A percentile compares a stretch with the other conserved stretches of the same genome.
Conservation (phyloP, 2,888 invertebrate species). For the Cactoblastis cactorum region DNA sequence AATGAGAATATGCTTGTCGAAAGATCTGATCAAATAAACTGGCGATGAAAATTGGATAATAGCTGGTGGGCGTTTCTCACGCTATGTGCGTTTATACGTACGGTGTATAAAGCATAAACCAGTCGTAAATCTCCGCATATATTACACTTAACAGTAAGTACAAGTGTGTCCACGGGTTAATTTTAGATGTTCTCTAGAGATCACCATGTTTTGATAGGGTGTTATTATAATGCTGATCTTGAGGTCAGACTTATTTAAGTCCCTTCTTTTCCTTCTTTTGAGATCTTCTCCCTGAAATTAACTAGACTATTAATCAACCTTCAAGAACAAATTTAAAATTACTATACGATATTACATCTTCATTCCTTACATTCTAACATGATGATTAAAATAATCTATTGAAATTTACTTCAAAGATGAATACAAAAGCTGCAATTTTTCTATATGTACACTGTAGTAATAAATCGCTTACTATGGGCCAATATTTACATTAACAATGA, state of each 20-base stretch:
- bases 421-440: background rate
- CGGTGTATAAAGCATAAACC: slow-evolving; percentile 12
- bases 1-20: slow-evolving; percentile 34
- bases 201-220: too few species aligned
- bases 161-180: background rate
- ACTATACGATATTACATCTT: too few species aligned
- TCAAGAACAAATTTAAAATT: too few species aligned
- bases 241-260: too few species aligned
- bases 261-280: too few species aligned
- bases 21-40: slow-evolving; percentile 42
- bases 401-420: background rate
- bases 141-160: background rate
- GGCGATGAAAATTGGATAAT: slow-evolving; percentile 61
- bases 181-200: background rate
- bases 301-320: too few species aligned
- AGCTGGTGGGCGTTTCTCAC: slow-evolving; percentile 41
- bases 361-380: background rate
- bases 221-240: too few species aligned
- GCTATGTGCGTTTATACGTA: slow-evolving; percentile 24
- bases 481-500: background rate
- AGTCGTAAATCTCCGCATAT: background rate
- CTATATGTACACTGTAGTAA: background rate
- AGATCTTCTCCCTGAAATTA: too few species aligned
- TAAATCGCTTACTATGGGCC: background rate
- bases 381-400: background rate